These are phyloP conservation scores for Brachyptera risi DNA, from an alignment of 2,888 invertebrate species.

Conservation along the genomic window DNA sequence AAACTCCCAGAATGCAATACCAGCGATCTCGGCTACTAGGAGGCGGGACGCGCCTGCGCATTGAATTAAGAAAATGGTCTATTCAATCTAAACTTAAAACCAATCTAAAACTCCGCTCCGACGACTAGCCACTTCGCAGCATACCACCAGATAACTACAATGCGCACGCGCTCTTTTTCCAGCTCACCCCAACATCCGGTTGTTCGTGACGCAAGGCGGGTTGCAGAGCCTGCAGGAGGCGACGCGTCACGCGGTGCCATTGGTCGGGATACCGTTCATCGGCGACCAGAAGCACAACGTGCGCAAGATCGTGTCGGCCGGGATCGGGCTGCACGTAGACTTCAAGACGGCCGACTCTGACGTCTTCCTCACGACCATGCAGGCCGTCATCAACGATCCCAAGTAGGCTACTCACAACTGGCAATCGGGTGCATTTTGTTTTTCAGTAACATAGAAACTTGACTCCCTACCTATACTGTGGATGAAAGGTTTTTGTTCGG, in stretches of 20 bases:
- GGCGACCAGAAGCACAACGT: constrained; percentile 33
- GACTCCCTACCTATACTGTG: too few species aligned
- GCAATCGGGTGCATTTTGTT: neutral
- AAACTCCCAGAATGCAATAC: too few species aligned
- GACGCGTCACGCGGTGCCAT: constrained; percentile 27
- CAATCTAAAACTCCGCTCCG: too few species aligned
- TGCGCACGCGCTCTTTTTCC: neutral
- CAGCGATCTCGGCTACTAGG: too few species aligned
- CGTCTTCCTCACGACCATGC: neutral
- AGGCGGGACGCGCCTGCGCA: too few species aligned
- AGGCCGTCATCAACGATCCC: constrained; percentile 15
- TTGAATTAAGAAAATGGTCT: too few species aligned
- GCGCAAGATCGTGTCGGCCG: constrained; percentile 27
- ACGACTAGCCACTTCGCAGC: neutral
- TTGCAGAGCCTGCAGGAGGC: constrained; percentile 34
- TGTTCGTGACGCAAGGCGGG: constrained; percentile 35
- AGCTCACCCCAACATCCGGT: constrained; percentile 32
- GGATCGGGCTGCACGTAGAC: constrained; percentile 27
- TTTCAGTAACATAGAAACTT: too few species aligned
- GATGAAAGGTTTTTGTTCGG: too few species aligned
- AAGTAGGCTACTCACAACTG: neutral
- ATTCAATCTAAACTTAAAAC: too few species aligned
- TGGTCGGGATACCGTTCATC: constrained; percentile 33
- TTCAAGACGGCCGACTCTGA: constrained; percentile 22
- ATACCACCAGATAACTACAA: neutral